Conservation (phyloP, 1,140 invertebrate species). For the Hestina assimilis region DNA sequence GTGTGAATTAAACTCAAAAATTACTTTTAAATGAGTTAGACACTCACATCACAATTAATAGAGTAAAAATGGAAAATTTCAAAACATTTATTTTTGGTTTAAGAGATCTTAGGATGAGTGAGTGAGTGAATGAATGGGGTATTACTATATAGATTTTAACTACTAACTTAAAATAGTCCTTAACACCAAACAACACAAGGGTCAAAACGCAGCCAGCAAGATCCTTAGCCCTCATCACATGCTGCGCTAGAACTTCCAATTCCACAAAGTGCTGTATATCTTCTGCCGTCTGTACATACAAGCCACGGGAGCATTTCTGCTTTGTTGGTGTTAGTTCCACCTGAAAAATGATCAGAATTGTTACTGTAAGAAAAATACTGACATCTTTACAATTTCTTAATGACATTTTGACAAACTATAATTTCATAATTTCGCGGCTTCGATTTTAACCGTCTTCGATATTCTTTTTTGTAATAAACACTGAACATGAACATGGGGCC, state of each 20-base stretch:
- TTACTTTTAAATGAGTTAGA: too few species aligned
- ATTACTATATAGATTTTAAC: neutral
- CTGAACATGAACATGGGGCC: too few species aligned
- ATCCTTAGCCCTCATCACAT: slow-evolving; percentile 20
- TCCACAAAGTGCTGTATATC: slow-evolving; percentile 33
- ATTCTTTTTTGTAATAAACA: too few species aligned
- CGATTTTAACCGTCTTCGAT: too few species aligned
- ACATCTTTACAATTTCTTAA: too few species aligned
- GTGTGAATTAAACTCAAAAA: too few species aligned
- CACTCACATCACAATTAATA: too few species aligned
- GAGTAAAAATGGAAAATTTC: too few species aligned
- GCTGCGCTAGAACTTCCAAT: slow-evolving; percentile 23
- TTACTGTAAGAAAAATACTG: neutral
- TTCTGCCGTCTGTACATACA: slow-evolving; percentile 40
- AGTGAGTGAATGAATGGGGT: neutral
- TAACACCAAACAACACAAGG: slow-evolving; percentile 49
- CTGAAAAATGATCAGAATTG: slow-evolving; percentile 23
- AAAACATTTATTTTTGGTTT: neutral
- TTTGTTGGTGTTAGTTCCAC: slow-evolving; percentile 27
- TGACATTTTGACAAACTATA: too few species aligned
- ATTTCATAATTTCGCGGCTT: too few species aligned
- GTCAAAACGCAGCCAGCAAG: slow-evolving; percentile 39
- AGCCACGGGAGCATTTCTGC: slow-evolving; percentile 32
- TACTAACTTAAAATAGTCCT: slow-evolving; percentile 64
- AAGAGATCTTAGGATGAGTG: neutral